A percentile compares a stretch with the other conserved stretches of the same genome.
Conservation (phyloP, 2,888 invertebrate genomes). For the Hofmannophila pseudospretella region DNA sequence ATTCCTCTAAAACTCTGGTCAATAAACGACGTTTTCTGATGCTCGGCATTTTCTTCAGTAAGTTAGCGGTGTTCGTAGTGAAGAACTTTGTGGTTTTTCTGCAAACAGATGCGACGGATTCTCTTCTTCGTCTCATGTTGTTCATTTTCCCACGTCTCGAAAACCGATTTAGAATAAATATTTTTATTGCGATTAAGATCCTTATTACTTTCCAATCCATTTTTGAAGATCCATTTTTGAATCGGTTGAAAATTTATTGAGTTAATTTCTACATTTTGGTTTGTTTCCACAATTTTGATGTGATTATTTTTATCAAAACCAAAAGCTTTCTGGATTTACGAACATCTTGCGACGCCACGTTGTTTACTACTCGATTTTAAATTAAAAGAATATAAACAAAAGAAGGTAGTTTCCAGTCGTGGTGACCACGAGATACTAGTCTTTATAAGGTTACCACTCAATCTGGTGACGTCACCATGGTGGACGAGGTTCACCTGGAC, state of each 20-base stretch:
- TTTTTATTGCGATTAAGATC: conserved; percentile 30
- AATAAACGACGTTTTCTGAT: conserved; percentile 42
- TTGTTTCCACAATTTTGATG: no score
- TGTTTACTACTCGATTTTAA: neutral
- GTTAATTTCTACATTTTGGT: no score
- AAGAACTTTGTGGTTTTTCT: conserved; percentile 67
- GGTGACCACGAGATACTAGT: conserved; percentile 48
- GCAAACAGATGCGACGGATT: conserved; percentile 63
- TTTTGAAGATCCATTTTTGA: conserved; percentile 23
- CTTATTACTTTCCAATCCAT: conserved; percentile 27
- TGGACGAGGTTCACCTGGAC: conserved; percentile 34
- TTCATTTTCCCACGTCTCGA: conserved; percentile 30
- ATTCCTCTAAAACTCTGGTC: conserved; percentile 40
- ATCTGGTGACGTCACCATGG: conserved; percentile 60
- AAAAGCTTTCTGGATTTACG: no score
- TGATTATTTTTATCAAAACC: no score
- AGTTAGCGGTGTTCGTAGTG: conserved; percentile 49
- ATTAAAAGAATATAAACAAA: conserved; percentile 13
- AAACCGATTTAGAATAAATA: conserved; percentile 21
- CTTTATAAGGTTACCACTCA: conserved; percentile 54
- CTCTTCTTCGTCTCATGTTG: conserved; percentile 51
- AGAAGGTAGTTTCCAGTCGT: conserved; percentile 40
- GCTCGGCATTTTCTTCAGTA: conserved; percentile 57
- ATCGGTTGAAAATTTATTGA: no score
- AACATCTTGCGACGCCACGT: no score